phyloP scores from a whole-genome alignment of 2,888 invertebrate genomes.

The Chouioia cunea region DNA sequence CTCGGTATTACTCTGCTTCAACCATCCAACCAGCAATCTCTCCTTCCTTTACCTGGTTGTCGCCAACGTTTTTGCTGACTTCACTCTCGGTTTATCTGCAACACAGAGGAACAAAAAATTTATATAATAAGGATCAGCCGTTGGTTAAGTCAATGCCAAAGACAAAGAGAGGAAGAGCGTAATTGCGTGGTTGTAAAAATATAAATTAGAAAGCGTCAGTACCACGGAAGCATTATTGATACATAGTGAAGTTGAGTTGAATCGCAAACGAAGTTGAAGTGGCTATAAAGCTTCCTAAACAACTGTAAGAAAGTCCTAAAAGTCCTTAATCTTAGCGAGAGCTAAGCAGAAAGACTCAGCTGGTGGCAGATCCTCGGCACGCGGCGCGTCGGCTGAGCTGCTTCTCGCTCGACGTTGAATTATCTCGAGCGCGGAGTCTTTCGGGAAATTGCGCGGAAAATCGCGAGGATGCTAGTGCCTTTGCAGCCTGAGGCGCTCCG shows the following conservation, averaged over 20 bases:
- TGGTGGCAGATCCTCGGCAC: no score
- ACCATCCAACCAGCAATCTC: no score
- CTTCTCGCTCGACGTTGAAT: conserved; percentile 53
- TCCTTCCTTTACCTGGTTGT: neutral
- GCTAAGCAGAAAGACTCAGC: conserved; percentile 32
- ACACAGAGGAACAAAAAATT: neutral
- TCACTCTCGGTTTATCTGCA: neutral
- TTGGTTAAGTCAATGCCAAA: no score
- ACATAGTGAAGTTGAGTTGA: neutral
- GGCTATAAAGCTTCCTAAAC: conserved; percentile 24
- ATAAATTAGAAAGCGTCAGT: no score
- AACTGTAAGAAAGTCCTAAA: conserved; percentile 35
- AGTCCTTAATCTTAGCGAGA: conserved; percentile 37
- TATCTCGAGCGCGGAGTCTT: conserved; percentile 51
- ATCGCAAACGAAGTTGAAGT: neutral
- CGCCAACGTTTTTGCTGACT: neutral
- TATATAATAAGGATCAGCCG: no score
- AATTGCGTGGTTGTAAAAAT: no score
- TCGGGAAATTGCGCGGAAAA: conserved; percentile 55
- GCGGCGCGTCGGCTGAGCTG: neutral
- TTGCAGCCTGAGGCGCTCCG: neutral
- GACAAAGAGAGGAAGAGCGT: no score
- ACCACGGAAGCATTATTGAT: no score
- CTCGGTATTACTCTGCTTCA: neutral
- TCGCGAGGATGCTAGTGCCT: conserved; percentile 14